A percentile compares a stretch with the other conserved stretches of the same genome.
Evolutionary conservation across 2,113 vertebrate species (phyloP).

Genomic region (Hemiprocne comata): DNA sequence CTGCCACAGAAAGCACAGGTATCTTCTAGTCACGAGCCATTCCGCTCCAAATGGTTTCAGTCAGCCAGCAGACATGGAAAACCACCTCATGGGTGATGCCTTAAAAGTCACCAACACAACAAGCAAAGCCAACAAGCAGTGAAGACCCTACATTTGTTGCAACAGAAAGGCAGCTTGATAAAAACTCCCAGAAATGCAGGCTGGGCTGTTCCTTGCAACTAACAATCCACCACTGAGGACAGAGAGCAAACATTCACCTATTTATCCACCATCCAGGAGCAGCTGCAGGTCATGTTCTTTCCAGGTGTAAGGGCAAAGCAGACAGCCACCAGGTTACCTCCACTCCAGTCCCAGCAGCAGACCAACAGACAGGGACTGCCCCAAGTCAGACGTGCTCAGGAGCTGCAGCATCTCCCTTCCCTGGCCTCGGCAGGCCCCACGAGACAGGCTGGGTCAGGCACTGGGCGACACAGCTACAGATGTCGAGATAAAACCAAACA

Average conservation of each 20-base stretch:
- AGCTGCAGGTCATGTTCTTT: rapidly evolving
- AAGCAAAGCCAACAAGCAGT: neutral
- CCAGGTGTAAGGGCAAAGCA: neutral
- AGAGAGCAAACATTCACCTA: neutral
- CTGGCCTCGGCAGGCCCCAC: neutral
- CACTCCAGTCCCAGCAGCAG: neutral
- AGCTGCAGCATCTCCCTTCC: neutral
- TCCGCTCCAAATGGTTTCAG: neutral
- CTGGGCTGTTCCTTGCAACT: neutral
- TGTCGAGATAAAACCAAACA: neutral
- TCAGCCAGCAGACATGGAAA: neutral
- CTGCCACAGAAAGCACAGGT: neutral
- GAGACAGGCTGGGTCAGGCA: neutral
- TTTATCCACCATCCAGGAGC: rapidly evolving
- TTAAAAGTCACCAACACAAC: neutral
- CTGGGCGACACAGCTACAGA: neutral
- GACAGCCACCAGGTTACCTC: rapidly evolving
- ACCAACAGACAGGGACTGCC: neutral
- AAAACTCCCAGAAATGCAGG: neutral
- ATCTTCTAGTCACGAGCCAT: neutral
- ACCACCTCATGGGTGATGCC: neutral
- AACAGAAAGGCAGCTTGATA: neutral
- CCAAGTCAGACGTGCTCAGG: neutral
- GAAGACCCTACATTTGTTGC: neutral
- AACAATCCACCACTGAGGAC: neutral